phyloP scores from a whole-genome alignment of 1,140 invertebrate genomes.

The Neelides sp. region DNA sequence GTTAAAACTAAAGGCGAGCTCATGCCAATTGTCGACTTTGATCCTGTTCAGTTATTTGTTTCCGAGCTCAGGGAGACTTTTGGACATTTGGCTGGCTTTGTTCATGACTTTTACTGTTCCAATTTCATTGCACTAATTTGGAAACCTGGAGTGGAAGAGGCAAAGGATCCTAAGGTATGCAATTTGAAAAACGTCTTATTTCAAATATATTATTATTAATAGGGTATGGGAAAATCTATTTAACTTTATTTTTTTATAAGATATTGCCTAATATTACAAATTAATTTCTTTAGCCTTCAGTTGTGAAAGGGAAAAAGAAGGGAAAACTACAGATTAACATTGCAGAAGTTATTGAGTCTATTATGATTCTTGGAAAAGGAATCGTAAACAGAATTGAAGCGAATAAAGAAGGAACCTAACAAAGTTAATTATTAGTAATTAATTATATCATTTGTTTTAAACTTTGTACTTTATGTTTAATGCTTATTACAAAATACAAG shows the following conservation, averaged over 20 bases:
- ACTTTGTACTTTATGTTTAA: too few relatives aligned
- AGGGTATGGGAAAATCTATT: background rate
- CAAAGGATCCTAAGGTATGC: conserved; percentile 56
- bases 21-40: conserved; percentile 61
- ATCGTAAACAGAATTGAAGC: too few relatives aligned
- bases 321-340: too few relatives aligned
- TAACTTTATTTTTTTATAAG: background rate
- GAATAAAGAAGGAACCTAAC: too few relatives aligned
- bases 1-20: conserved; percentile 35
- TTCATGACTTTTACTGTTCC: conserved; percentile 74
- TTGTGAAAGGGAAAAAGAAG: too few relatives aligned
- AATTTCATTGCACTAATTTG: conserved; percentile 65
- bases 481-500: too few relatives aligned
- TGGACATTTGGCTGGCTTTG: conserved; percentile 67
- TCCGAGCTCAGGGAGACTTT: conserved; percentile 58
- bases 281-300: too few relatives aligned
- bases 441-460: too few relatives aligned
- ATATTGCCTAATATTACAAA: too few relatives aligned
- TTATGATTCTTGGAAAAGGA: too few relatives aligned
- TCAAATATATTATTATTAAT: conserved; percentile 5
- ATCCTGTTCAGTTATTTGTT: conserved; percentile 60
- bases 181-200: conserved; percentile 14
- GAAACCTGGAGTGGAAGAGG: conserved; percentile 52
- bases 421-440: too few relatives aligned
- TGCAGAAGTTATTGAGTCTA: too few relatives aligned